Percentiles rank a stretch among this genome's conserved stretches.
Conservation (phyloP, 1,140 invertebrate species). For the Agrilus planipennis region DNA sequence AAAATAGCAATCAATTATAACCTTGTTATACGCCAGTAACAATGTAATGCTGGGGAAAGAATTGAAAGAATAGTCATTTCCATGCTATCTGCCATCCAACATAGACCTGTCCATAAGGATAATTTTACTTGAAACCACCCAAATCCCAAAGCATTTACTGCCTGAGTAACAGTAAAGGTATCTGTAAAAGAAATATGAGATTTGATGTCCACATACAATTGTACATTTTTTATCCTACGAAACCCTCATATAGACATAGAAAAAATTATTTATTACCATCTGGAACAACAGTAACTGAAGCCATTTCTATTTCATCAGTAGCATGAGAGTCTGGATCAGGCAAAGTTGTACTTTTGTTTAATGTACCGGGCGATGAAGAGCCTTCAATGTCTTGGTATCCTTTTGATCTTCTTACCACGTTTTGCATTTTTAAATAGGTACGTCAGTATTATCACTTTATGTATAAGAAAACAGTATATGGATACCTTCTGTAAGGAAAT, state of each 20-base stretch:
- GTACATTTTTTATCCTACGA: too few relatives aligned
- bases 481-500: too few relatives aligned
- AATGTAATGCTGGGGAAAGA: constrained; percentile 82
- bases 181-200: constrained; percentile 43
- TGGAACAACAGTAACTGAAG: constrained; percentile 66
- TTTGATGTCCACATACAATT: not conserved
- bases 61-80: constrained; percentile 96
- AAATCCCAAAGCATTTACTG: constrained; percentile 91
- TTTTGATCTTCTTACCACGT: constrained; percentile 25
- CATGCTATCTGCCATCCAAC: constrained; percentile 97
- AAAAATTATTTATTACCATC: constrained; percentile 45
- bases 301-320: constrained; percentile 61
- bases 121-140: constrained; percentile 91
- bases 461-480: too few relatives aligned
- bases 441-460: too few relatives aligned
- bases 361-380: constrained; percentile 9
- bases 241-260: constrained; percentile 9
- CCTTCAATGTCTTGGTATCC: constrained; percentile 33
- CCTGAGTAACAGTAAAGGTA: constrained; percentile 89
- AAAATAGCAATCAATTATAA: constrained; percentile 25
- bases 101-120: constrained; percentile 72
- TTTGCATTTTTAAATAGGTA: constrained; percentile 20
- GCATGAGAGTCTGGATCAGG: constrained; percentile 27
- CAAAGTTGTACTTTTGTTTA: constrained; percentile 14
- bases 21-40: constrained; percentile 83